Conservation (phyloP, 1,140 invertebrate genomes). For the Medauroidea extradentata region DNA sequence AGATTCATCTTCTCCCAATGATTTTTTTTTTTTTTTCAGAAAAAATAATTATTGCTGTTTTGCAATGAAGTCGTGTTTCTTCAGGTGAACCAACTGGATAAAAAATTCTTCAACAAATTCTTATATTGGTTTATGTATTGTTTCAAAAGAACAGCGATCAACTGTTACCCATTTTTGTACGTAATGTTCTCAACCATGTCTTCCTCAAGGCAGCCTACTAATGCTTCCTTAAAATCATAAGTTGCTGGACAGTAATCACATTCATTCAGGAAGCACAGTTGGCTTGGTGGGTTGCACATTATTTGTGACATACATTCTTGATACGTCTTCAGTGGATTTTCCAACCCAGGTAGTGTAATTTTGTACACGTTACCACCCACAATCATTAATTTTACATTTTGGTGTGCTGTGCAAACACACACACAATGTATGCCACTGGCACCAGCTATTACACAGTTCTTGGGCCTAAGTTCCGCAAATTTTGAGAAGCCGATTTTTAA, state of each 20-base stretch:
- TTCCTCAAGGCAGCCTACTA: background rate
- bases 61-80: background rate
- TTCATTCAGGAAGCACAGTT: background rate
- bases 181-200: background rate
- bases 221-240: background rate
- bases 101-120: background rate
- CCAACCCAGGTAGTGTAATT: too few species aligned
- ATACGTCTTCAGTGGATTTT: background rate
- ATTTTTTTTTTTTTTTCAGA: background rate
- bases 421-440: too few species aligned
- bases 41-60: background rate
- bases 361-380: too few species aligned
- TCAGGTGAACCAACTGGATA: background rate
- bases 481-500: too few species aligned
- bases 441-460: conserved; percentile 17
- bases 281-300: too few species aligned
- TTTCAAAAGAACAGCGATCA: background rate
- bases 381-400: too few species aligned
- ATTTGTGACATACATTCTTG: background rate
- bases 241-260: background rate
- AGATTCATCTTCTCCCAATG: background rate
- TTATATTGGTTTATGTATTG: background rate
- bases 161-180: background rate
- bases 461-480: too few species aligned
- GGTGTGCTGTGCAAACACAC: too few species aligned